Evolutionary conservation across 1,140 invertebrate genomes (phyloP).

Genomic region (Zaprionus davidi): DNA sequence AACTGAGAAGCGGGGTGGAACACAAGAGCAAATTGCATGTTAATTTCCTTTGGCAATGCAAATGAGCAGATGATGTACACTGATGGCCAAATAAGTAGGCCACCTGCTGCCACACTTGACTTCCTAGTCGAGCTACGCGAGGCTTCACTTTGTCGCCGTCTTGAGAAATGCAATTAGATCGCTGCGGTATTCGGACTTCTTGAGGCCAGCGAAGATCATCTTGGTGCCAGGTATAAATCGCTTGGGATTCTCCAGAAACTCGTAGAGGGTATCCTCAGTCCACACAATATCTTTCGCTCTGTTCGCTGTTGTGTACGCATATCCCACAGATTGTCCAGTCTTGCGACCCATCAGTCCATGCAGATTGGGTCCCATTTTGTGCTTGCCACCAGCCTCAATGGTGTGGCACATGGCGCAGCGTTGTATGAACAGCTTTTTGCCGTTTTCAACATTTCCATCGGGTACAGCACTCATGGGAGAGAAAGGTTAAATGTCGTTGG

Average conservation of each 20-base stretch:
- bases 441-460: slow-evolving; percentile 9
- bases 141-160: slow-evolving; percentile 4
- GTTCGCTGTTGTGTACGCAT: slow-evolving; percentile 2
- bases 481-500: too few relatives aligned
- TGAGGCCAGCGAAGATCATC: slow-evolving; percentile 19
- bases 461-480: background rate
- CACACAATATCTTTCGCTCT: slow-evolving; percentile 6
- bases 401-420: slow-evolving; percentile 27
- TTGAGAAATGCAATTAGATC: slow-evolving; percentile 24
- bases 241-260: slow-evolving; percentile 15
- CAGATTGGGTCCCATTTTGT: slow-evolving; percentile 27
- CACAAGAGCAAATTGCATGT: slow-evolving; percentile 51
- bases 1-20: slow-evolving; percentile 16
- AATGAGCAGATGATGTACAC: slow-evolving; percentile 63
- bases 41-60: slow-evolving; percentile 57
- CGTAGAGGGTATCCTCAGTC: slow-evolving; percentile 17
- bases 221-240: slow-evolving; percentile 23
- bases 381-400: slow-evolving; percentile 20
- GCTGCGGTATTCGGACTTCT: slow-evolving; percentile 1
- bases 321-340: slow-evolving; percentile 6
- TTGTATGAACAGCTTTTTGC: slow-evolving; percentile 21
- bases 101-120: background rate
- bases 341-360: slow-evolving; percentile 10
- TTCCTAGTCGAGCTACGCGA: background rate
- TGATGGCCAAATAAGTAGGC: slow-evolving; percentile 34